phyloP scores from a whole-genome alignment of 2,113 vertebrate species.

The Ifrita kowaldi region DNA sequence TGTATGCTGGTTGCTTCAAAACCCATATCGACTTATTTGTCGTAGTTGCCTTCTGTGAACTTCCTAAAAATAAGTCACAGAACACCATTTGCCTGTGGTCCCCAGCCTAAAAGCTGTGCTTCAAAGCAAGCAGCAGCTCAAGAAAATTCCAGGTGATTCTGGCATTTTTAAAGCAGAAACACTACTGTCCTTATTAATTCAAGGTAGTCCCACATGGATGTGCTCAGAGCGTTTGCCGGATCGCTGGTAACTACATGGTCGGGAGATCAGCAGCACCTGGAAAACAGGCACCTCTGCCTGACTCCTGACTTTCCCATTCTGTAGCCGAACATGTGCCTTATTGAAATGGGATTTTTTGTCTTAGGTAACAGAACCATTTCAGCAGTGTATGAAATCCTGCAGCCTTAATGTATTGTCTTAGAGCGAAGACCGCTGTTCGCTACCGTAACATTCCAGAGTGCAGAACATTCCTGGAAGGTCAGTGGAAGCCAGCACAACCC shows the following conservation, averaged over 20 bases:
- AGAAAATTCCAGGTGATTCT: not conserved
- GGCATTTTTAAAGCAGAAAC: not conserved
- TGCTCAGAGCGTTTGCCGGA: rapidly evolving
- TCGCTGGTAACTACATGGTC: not conserved
- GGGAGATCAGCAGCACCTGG: not conserved
- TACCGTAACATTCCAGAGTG: not conserved
- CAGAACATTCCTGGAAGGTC: not conserved
- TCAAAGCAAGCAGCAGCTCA: not conserved
- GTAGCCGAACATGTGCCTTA: not conserved
- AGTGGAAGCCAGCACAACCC: not conserved
- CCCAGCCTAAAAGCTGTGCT: not conserved
- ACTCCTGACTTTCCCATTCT: not conserved
- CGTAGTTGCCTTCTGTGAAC: not conserved
- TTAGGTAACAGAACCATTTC: not conserved
- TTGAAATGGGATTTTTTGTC: not conserved
- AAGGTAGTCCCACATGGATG: not conserved
- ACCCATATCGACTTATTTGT: not conserved
- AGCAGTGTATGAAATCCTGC: not conserved
- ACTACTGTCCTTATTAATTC: not conserved
- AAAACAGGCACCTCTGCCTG: not conserved
- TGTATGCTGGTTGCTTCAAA: not conserved
- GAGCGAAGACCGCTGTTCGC: not conserved
- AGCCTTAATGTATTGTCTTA: not conserved
- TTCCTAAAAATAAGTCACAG: not conserved
- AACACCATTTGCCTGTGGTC: not conserved